Base-by-base conservation (phyloP, 2,797 vertebrate genomes). In the Pyrocephalus nanus region DNA sequence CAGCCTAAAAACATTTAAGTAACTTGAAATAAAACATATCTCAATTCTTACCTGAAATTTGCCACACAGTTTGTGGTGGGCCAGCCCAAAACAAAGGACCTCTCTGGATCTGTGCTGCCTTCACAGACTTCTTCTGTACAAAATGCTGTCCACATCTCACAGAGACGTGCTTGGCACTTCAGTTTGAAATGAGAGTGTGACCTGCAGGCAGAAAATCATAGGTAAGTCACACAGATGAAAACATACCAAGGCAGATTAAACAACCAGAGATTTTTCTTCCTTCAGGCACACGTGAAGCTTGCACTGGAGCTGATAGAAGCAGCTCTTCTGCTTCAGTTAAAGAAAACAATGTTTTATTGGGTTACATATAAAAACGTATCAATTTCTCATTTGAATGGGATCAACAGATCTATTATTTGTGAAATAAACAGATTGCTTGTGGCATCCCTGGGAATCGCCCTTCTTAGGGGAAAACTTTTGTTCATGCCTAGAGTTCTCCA, bases 101-200 rank as follows among this genome's bases (percentile, higher is more conserved):
- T 98, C 57, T 97, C 93, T 3, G 97, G 97, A 80, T 96, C 98
- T 13, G 98, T 99, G 96, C 98, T 99, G 47, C 98, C 98, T 94
- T 99, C 99, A 86, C 98, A 99, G 73, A 99, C 99, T 97, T 99
- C 99, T 47, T 99, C 99, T 97, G 98, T 97, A 96, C 99, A 99
- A 96, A 97, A 98, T 5, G 99, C 98, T 21, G 97, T 99, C 99
- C 99, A 99, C 98, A 99, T 99, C 96, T 99, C 99, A 95, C 98
- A 98, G 91, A 98, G 98, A 50, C 98, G 97, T 17, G 98, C 98
- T 86, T 98, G 98, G 72, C 98, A 98, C 96, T 99, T 99, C 38
- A 98, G 97, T 92, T 99, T 99, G 93, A 99, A 99, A 96, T 99
- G 98, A 80, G 98, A 98, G 8, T 98, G 97, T 12, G 98, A 99